A percentile compares a stretch with the other conserved stretches of the same genome.
These are phyloP conservation scores for Centruroides sculpturatus DNA, from an alignment of 1,140 invertebrate genomes.

Conservation along the genomic window DNA sequence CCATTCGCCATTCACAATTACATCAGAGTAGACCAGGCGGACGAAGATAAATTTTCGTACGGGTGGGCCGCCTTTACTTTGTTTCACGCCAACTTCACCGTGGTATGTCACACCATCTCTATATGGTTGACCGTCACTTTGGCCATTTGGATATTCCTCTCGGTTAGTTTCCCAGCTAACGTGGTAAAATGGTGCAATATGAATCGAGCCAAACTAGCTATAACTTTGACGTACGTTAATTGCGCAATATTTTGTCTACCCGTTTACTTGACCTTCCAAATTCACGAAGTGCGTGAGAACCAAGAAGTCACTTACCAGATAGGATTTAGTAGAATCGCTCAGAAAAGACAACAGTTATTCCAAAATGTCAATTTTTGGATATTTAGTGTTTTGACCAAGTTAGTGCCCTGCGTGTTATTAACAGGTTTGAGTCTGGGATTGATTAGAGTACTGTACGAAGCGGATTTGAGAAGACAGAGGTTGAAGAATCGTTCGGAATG, in stretches of 20 bases:
- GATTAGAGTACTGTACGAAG: constrained; percentile 39
- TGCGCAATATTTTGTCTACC: constrained; percentile 58
- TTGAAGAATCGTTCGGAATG: constrained; percentile 6
- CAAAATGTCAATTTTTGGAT: constrained; percentile 70
- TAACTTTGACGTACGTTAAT: constrained; percentile 52
- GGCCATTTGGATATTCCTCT: constrained; percentile 82
- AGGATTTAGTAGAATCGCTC: constrained; percentile 38
- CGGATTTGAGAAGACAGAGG: constrained; percentile 44
- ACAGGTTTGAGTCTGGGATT: constrained; percentile 65
- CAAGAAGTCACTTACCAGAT: constrained; percentile 44
- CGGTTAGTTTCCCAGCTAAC: constrained; percentile 39
- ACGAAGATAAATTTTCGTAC: constrained; percentile 47
- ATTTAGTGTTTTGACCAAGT: constrained; percentile 66
- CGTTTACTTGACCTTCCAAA: constrained; percentile 16
- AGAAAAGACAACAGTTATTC: constrained; percentile 40
- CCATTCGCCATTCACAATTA: constrained; percentile 64
- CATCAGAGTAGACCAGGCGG: constrained; percentile 25
- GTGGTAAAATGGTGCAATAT: constrained; percentile 16
- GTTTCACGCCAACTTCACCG: constrained; percentile 47
- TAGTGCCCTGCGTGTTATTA: constrained; percentile 63
- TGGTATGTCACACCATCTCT: constrained; percentile 76
- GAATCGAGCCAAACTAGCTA: constrained; percentile 51
- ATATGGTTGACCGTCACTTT: constrained; percentile 80
- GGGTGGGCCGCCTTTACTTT: constrained; percentile 48
- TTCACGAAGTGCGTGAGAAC: constrained; percentile 33